Evolutionary conservation across 2,888 invertebrate species (phyloP).

Genomic region (Lasioglossum oenotherae): DNA sequence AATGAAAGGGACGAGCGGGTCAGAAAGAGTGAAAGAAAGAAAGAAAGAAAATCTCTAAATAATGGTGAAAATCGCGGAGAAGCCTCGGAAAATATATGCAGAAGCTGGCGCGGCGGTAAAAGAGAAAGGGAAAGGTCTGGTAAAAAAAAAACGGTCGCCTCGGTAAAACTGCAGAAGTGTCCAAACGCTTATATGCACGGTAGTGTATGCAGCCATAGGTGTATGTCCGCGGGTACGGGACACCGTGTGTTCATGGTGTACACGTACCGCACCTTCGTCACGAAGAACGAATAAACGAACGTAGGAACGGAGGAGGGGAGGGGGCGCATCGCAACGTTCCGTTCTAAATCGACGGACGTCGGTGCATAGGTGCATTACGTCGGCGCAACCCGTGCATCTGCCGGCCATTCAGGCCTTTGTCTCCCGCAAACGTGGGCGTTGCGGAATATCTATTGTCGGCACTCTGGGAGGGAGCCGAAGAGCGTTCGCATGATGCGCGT

Average conservation of each 20-base stretch:
- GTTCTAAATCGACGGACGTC: slow-evolving; percentile 76
- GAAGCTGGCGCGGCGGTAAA: not conserved
- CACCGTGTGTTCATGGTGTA: slow-evolving; percentile 35
- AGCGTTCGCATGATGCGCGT: slow-evolving; percentile 56
- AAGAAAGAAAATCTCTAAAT: not conserved
- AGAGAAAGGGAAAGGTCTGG: not conserved
- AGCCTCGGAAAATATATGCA: not conserved
- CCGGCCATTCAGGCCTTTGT: slow-evolving; percentile 76
- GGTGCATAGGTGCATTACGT: slow-evolving; percentile 69
- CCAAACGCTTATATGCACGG: not conserved
- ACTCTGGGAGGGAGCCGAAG: slow-evolving; percentile 20
- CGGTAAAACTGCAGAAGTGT: slow-evolving; percentile 1
- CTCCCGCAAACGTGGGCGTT: slow-evolving; percentile 77
- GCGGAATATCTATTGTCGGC: slow-evolving; percentile 76
- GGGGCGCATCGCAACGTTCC: slow-evolving; percentile 66
- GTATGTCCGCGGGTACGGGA: slow-evolving; percentile 26
- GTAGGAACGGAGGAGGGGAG: too few relatives aligned
- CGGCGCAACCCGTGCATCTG: slow-evolving; percentile 69
- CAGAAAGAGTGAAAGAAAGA: too few relatives aligned
- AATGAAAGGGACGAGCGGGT: not conserved
- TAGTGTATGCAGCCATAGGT: not conserved
- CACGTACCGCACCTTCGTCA: slow-evolving; percentile 76
- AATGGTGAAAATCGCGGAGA: not conserved
- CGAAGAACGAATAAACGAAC: slow-evolving; percentile 70
- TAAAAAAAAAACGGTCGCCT: not conserved